Conservation (phyloP, 2,113 vertebrate genomes). For the Oncorhynchus mykiss region DNA sequence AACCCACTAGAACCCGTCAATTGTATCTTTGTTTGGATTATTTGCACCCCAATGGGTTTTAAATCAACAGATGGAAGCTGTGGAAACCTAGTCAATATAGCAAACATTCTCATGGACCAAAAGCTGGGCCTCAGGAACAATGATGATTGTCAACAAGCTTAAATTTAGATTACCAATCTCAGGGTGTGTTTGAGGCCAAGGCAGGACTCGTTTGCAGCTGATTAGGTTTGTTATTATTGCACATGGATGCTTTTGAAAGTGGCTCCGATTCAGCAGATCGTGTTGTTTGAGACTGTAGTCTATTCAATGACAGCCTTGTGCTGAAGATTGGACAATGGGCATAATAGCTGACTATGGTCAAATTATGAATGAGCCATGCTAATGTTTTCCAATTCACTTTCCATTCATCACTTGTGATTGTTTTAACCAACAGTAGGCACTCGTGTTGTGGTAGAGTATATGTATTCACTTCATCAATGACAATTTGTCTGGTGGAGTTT, state of each 20-base stretch:
- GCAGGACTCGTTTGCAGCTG: constrained; percentile 64
- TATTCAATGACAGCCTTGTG: background rate
- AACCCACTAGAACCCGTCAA: constrained; percentile 32
- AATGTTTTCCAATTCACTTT: constrained; percentile 3
- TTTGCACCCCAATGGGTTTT: constrained; percentile 8
- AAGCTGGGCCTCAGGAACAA: constrained; percentile 59
- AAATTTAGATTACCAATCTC: constrained; percentile 66
- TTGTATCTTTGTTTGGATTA: constrained; percentile 39
- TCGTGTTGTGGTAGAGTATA: background rate
- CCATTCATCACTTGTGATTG: constrained; percentile 17
- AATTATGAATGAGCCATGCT: constrained; percentile 27
- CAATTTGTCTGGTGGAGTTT: constrained; percentile 41
- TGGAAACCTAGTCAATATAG: constrained; percentile 44
- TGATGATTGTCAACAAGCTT: constrained; percentile 59
- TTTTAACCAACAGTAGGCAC: constrained; percentile 34
- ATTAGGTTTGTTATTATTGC: constrained; percentile 65
- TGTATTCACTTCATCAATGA: constrained; percentile 34
- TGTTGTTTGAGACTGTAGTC: constrained; percentile 23
- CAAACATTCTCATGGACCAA: constrained; percentile 42
- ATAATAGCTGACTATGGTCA: constrained; percentile 23
- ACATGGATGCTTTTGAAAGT: constrained; percentile 51
- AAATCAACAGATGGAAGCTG: constrained; percentile 25
- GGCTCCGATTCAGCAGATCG: constrained; percentile 53
- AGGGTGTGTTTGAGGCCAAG: constrained; percentile 51
- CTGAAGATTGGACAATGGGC: constrained; percentile 22